Percentiles rank a stretch among this genome's conserved stretches.
These are phyloP conservation scores for Tricholaema leucomelas DNA, from an alignment of 2,113 vertebrate species.

Conservation along the genomic window DNA sequence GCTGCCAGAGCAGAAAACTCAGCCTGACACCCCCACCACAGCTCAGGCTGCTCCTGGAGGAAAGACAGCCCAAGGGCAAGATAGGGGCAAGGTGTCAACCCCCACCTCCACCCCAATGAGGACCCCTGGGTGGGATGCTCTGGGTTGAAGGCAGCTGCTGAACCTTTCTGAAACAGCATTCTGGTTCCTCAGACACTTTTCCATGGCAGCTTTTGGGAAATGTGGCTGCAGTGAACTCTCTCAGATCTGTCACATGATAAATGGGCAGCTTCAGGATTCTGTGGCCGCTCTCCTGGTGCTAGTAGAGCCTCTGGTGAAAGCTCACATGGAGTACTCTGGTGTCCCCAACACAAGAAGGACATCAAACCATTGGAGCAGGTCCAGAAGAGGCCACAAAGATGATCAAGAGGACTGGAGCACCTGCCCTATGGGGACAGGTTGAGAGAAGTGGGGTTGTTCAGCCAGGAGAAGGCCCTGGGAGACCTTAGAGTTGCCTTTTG, in stretches of 20 bases:
- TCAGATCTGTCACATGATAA: fast-evolving
- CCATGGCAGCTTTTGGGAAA: fast-evolving
- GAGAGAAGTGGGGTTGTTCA: no score
- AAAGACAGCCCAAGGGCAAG: not conserved
- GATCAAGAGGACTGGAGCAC: no score
- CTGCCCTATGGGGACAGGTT: no score
- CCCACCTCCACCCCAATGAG: not conserved
- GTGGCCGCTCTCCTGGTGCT: fast-evolving
- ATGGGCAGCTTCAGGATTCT: not conserved
- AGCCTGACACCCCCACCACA: not conserved
- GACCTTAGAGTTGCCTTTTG: no score
- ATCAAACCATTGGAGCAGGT: no score
- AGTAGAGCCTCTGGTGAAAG: not conserved
- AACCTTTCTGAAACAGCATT: fast-evolving
- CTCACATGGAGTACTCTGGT: no score
- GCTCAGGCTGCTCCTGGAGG: not conserved
- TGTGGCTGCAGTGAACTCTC: not conserved
- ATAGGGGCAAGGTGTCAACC: not conserved
- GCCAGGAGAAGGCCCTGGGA: no score
- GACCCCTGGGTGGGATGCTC: not conserved
- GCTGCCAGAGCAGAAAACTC: not conserved
- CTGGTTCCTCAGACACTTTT: not conserved
- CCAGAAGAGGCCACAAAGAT: no score
- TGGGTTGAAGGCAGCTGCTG: not conserved
- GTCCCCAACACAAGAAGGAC: no score